Evolutionary conservation across 2,113 vertebrate species (phyloP).

Genomic region (Silurus meridionalis): DNA sequence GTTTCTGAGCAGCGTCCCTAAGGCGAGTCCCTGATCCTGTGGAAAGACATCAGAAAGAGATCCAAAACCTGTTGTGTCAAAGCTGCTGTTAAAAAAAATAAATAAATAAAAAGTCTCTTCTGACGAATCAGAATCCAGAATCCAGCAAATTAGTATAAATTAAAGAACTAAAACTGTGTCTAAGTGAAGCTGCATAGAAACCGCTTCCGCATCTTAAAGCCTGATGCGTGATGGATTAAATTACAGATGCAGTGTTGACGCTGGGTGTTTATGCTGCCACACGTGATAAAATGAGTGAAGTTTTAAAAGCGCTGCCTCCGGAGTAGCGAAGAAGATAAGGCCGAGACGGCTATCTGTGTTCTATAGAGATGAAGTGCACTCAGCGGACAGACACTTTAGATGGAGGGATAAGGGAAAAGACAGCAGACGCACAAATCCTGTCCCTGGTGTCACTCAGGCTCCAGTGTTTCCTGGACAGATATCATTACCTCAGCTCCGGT

Average conservation of each 20-base stretch:
- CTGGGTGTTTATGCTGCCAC: neutral
- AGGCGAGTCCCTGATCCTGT: neutral
- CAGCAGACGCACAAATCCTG: neutral
- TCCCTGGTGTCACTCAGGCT: conserved; percentile 13
- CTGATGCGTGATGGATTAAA: neutral
- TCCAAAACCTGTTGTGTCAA: neutral
- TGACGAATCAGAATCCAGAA: neutral
- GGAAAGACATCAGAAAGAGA: neutral
- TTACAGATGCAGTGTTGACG: neutral
- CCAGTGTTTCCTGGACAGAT: neutral
- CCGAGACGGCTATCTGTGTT: neutral
- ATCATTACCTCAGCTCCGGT: neutral
- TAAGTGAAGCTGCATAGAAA: neutral
- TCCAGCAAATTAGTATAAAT: neutral
- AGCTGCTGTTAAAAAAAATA: neutral
- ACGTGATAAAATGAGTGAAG: neutral
- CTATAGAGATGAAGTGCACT: conserved; percentile 4
- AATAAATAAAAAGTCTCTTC: neutral
- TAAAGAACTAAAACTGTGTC: neutral
- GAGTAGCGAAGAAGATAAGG: conserved; percentile 1
- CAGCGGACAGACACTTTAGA: neutral
- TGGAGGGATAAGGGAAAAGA: conserved; percentile 8
- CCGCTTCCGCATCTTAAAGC: neutral
- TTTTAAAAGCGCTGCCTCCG: neutral
- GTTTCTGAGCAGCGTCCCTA: neutral